Base-by-base conservation (phyloP, 2,797 vertebrate genomes). In the Lindbergichthys nudifrons region DNA sequence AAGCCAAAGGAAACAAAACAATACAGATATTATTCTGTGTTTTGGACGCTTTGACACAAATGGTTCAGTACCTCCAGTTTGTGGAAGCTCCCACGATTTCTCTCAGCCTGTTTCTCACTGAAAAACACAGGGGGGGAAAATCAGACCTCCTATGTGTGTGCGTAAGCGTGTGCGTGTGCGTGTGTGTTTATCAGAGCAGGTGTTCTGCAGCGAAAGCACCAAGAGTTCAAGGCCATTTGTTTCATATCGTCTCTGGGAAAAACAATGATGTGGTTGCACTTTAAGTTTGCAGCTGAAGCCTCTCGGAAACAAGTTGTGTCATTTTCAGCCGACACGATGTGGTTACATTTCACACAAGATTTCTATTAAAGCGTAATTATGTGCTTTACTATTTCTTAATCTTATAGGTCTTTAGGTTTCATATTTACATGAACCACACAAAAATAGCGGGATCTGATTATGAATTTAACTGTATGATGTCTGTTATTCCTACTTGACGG, bases 21-120 rank as follows among this genome's bases (percentile, higher is more conserved):
- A 1, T 16, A 46, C 9, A 5, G 15, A 48, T 4, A 42, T 7
- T 7, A 15, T 11, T 0, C 0, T 3, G 43, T 36, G 15, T 10
- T 18, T 2, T 12, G 19, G 4, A 19, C 11, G 52, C 46, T 60
- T 39, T 1, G 0, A 32, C 10, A 12, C 4, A 13, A 2, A 51
- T 19, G 51, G n/a, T 70, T 59, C 54, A 41, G 61, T 96, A 99
- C 98, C 96, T 97, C 98, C 98, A 99, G 93, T 97, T 96, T 16
- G 95, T 95, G 41, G 97, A 98, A 70, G 94, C 96, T 92, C 98
- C 98, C 19, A 99, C 97, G 71, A 98, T 96, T 80, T 96, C 94
- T 83, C 96, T 96, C 84, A 99, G 93, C 81, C 94, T 93, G 93
- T 94, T 94, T 19, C 98, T 93, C 84, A 99, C 98, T 99, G 94